Percentiles rank a stretch among this genome's conserved stretches.
phyloP scores from a whole-genome alignment of 2,888 invertebrate species.

The Drosophila subquinaria region DNA sequence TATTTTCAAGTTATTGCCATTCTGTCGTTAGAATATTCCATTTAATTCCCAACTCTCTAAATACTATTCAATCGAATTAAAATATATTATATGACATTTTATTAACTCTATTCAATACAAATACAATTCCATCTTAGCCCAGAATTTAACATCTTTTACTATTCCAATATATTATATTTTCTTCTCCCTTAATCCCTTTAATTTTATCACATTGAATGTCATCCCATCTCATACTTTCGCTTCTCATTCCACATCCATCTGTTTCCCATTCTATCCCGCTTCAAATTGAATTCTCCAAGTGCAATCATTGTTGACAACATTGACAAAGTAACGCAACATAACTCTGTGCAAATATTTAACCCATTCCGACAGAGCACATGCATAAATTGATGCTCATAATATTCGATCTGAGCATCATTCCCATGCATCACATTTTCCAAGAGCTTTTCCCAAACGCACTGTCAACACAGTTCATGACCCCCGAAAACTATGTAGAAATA shows the following conservation, averaged over 20 bases:
- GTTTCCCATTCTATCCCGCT: too few species aligned
- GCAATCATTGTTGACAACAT: slow-evolving; percentile 6
- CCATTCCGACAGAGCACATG: background rate
- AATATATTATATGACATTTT: background rate
- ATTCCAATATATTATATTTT: background rate
- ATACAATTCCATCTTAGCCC: background rate
- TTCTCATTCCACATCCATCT: background rate
- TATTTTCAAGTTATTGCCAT: too few species aligned
- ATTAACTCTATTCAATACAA: too few species aligned
- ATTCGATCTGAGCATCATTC: slow-evolving; percentile 23
- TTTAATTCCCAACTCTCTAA: background rate
- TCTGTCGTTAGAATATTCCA: background rate
- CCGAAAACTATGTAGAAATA: slow-evolving; percentile 33
- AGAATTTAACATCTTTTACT: too few species aligned
- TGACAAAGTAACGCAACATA: slow-evolving; percentile 17
- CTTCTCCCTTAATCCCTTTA: background rate
- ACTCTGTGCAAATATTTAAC: slow-evolving; percentile 5
- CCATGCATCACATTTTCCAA: slow-evolving; percentile 32
- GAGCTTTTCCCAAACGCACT: slow-evolving; percentile 43
- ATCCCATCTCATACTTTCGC: background rate
- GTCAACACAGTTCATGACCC: slow-evolving; percentile 57
- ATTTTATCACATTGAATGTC: background rate
- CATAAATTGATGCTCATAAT: slow-evolving; percentile 19
- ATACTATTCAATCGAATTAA: background rate
- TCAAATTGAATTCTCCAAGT: slow-evolving; percentile 6